phyloP scores from a whole-genome alignment of 1,140 invertebrate genomes.

The Sycophila sp. region DNA sequence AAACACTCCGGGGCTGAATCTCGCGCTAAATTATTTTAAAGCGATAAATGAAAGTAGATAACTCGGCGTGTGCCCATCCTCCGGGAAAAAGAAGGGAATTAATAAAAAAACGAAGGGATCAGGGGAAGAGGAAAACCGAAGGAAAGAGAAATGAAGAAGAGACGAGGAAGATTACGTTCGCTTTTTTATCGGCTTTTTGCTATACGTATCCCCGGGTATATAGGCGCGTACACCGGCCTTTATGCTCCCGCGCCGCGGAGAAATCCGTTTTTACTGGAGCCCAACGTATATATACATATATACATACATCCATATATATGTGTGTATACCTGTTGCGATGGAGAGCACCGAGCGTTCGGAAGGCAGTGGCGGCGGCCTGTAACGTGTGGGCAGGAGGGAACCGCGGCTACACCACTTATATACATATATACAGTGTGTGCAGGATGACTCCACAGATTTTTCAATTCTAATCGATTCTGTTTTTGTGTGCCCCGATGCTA shows the following conservation, averaged over 20 bases:
- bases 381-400: too few species aligned
- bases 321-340: conserved; percentile 20
- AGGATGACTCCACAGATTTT: conserved; percentile 16
- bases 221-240: background rate
- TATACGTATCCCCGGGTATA: too few species aligned
- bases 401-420: too few species aligned
- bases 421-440: too few species aligned
- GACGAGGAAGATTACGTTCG: conserved; percentile 14
- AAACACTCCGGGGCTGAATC: conserved; percentile 1
- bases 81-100: background rate
- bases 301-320: too few species aligned
- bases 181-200: conserved; percentile 8
- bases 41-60: background rate
- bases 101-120: background rate
- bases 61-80: too few species aligned
- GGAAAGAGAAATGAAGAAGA: background rate
- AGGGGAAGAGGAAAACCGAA: background rate
- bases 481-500: too few species aligned
- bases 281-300: background rate
- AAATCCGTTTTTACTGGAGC: conserved; percentile 15
- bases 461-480: conserved; percentile 8
- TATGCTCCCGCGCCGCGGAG: background rate
- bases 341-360: background rate
- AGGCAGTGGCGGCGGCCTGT: background rate
- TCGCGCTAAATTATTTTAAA: background rate